phyloP scores from a whole-genome alignment of 2,888 invertebrate species.

The Eupelmus urozonus region DNA sequence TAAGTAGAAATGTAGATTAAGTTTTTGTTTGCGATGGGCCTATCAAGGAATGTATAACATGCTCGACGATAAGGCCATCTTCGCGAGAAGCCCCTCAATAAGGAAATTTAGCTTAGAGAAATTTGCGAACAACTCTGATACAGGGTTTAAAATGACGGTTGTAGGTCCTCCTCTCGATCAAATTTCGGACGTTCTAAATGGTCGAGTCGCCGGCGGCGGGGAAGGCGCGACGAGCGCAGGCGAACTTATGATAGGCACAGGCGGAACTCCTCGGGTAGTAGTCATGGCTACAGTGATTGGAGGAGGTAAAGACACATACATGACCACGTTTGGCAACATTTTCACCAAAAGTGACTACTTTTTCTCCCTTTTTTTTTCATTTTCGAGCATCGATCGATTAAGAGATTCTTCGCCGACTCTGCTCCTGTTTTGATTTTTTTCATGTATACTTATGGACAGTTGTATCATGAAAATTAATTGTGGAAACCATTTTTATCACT shows the following conservation, averaged over 20 bases:
- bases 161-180: slow-evolving; percentile 71
- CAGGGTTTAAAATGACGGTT: slow-evolving; percentile 41
- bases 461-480: background rate
- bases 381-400: slow-evolving; percentile 4
- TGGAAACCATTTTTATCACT: slow-evolving; percentile 3
- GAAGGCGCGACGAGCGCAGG: slow-evolving; percentile 62
- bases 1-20: background rate
- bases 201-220: slow-evolving; percentile 65
- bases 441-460: slow-evolving; percentile 5
- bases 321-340: slow-evolving; percentile 51
- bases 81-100: background rate
- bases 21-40: background rate
- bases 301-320: slow-evolving; percentile 69
- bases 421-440: slow-evolving; percentile 18
- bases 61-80: background rate
- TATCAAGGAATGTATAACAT: too few species aligned
- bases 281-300: slow-evolving; percentile 66
- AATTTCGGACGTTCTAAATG: slow-evolving; percentile 70
- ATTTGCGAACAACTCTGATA: slow-evolving; percentile 7
- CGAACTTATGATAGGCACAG: slow-evolving; percentile 69
- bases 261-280: slow-evolving; percentile 66
- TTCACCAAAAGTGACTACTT: background rate
- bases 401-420: slow-evolving; percentile 14
- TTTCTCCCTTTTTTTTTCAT: slow-evolving; percentile 17
- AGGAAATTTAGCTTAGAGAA: slow-evolving; percentile 8